A percentile compares a stretch with the other conserved stretches of the same genome.
These are phyloP conservation scores for Hydrozoanthus gracilis DNA, from an alignment of 92 coral and sea anemone genomes.

Conservation along the genomic window DNA sequence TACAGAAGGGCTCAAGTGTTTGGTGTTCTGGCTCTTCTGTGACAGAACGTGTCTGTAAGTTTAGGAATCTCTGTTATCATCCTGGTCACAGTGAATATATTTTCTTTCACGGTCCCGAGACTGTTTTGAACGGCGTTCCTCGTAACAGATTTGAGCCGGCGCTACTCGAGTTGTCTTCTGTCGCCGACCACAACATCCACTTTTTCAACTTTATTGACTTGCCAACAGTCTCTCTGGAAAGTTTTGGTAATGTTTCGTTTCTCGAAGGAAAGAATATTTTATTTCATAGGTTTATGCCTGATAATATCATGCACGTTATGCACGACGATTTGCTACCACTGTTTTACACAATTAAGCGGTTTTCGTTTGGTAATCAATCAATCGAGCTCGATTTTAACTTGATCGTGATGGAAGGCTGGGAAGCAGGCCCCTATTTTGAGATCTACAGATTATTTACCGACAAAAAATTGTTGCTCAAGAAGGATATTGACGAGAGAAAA, in stretches of 20 bases:
- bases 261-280: constrained; percentile 77
- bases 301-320: constrained; percentile 93
- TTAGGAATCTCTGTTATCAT: constrained; percentile 86
- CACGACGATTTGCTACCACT: constrained; percentile 95
- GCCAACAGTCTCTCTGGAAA: constrained; percentile 65
- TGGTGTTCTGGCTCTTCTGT: constrained; percentile 86
- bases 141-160: constrained; percentile 87
- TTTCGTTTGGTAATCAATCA: constrained; percentile 43
- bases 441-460: constrained; percentile 80
- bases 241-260: constrained; percentile 66
- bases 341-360: constrained; percentile 81
- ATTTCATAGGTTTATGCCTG: constrained; percentile 90
- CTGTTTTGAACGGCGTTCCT: constrained; percentile 84
- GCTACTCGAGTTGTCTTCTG: constrained; percentile 88
- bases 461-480: constrained; percentile 56
- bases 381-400: constrained; percentile 65
- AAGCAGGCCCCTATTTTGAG: constrained; percentile 74
- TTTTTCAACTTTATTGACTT: constrained; percentile 90
- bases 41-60: constrained; percentile 87
- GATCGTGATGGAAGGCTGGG: constrained; percentile 92
- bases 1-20: constrained; percentile 77
- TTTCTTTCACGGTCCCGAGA: constrained; percentile 85
- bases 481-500: constrained; percentile 47
- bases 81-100: constrained; percentile 76
- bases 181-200: constrained; percentile 89